These are phyloP conservation scores for Eptatretus atami DNA, from an alignment of 2,797 vertebrate species.

Conservation along the genomic window DNA sequence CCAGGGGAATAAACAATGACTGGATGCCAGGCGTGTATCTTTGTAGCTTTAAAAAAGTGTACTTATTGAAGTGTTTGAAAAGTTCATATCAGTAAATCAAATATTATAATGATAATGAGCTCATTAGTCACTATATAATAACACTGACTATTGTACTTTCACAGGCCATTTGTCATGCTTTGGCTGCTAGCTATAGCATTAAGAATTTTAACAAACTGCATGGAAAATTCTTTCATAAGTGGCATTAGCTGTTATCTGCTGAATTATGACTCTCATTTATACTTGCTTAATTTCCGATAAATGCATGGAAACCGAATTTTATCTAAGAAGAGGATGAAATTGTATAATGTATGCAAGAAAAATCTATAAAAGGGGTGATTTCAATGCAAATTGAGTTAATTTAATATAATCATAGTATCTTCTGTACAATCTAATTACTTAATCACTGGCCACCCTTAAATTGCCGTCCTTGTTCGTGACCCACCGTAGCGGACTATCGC, in stretches of 20 bases:
- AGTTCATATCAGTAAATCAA: conserved; percentile 4
- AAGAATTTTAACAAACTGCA: conserved; percentile 5
- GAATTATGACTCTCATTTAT: conserved; percentile 6
- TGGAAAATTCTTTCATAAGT: conserved; percentile 1
- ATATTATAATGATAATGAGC: conserved; percentile 5
- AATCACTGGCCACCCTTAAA: conserved; percentile 1
- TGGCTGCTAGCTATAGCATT: conserved; percentile 5
- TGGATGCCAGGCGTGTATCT: too few relatives aligned
- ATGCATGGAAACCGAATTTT: conserved; percentile 1
- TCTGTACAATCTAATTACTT: conserved; percentile 5
- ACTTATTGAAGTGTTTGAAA: conserved; percentile 3
- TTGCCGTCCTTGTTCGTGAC: conserved; percentile 1
- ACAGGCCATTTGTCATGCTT: conserved; percentile 5
- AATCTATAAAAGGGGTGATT: conserved; percentile 4
- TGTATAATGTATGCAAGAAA: conserved; percentile 5
- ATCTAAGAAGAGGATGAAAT: conserved; percentile 5
- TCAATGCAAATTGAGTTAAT: conserved; percentile 6
- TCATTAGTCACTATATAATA: conserved; percentile 6
- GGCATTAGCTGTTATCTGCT: conserved; percentile 5
- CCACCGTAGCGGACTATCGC: neutral
- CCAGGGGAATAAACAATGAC: too few relatives aligned
- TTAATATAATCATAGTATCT: conserved; percentile 6
- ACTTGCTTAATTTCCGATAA: conserved; percentile 4
- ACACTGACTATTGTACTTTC: neutral
- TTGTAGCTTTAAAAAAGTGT: neutral